Evolutionary conservation across 2,888 invertebrate species (phyloP).

Genomic region (Tyria jacobaeae): DNA sequence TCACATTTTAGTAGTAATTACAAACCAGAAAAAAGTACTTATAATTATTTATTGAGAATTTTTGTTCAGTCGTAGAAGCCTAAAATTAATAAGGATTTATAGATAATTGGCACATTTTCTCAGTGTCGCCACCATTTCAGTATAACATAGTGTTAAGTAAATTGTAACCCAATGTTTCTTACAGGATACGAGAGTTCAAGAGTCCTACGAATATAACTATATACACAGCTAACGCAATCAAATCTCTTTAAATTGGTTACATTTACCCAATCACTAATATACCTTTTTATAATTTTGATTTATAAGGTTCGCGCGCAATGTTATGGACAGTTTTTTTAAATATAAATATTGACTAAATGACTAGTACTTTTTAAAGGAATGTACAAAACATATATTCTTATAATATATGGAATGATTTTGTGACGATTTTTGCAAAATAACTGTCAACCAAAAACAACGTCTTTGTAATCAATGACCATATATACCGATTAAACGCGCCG

Average conservation of each 20-base stretch:
- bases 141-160: slow-evolving; percentile 37
- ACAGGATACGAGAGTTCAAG: slow-evolving; percentile 19
- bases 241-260: slow-evolving; percentile 36
- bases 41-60: slow-evolving; percentile 52
- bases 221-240: slow-evolving; percentile 30
- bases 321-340: slow-evolving; percentile 35
- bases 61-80: slow-evolving; percentile 56
- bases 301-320: slow-evolving; percentile 27
- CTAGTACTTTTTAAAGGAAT: slow-evolving; percentile 59
- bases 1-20: slow-evolving; percentile 42
- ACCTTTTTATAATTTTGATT: slow-evolving; percentile 37
- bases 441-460: slow-evolving; percentile 18
- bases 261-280: slow-evolving; percentile 30
- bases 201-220: slow-evolving; percentile 34
- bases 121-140: slow-evolving; percentile 47
- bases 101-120: slow-evolving; percentile 60
- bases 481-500: slow-evolving; percentile 45
- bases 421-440: slow-evolving; percentile 37
- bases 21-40: slow-evolving; percentile 48
- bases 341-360: slow-evolving; percentile 54
- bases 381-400: slow-evolving; percentile 50
- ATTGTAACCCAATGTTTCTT: slow-evolving; percentile 40
- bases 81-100: slow-evolving; percentile 52
- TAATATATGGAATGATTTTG: slow-evolving; percentile 50
- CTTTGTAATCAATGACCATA: slow-evolving; percentile 24